These are phyloP conservation scores for Antennarius maculatus DNA, from an alignment of 2,797 vertebrate species.

Conservation along the genomic window DNA sequence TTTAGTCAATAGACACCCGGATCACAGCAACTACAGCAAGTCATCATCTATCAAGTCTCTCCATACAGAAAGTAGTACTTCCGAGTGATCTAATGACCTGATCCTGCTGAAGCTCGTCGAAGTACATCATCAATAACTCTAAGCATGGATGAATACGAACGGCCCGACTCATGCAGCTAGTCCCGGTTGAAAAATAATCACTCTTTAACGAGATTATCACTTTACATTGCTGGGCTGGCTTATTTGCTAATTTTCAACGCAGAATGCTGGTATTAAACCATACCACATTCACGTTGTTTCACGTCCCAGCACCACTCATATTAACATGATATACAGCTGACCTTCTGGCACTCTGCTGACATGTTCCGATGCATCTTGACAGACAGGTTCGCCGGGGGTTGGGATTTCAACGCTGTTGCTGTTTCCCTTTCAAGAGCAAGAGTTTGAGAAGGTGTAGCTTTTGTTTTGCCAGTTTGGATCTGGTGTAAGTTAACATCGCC, in stretches of 20 bases:
- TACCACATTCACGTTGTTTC: conserved; percentile 44
- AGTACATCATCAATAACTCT: conserved; percentile 59
- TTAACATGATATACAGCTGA: conserved; percentile 54
- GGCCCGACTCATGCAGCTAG: conserved; percentile 33
- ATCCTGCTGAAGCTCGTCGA: conserved; percentile 50
- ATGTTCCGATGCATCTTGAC: conserved; percentile 65
- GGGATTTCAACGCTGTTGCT: conserved; percentile 37
- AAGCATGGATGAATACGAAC: conserved; percentile 42
- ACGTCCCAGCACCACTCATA: conserved; percentile 36
- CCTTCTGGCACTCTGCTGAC: conserved; percentile 50
- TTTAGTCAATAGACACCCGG: conserved; percentile 58
- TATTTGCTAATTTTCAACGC: conserved; percentile 42
- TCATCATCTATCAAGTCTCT: conserved; percentile 54
- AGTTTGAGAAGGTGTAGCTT: conserved; percentile 40
- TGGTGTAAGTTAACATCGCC: conserved; percentile 59
- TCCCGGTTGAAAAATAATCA: conserved; percentile 48
- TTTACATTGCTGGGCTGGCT: conserved; percentile 33
- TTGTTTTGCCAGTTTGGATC: conserved; percentile 59
- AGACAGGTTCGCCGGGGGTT: conserved; percentile 53
- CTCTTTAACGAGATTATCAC: conserved; percentile 51
- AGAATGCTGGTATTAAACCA: conserved; percentile 37
- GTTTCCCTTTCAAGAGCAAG: conserved; percentile 27
- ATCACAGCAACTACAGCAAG: conserved; percentile 38
- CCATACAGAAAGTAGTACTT: conserved; percentile 52
- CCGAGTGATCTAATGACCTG: conserved; percentile 56